phyloP scores from a whole-genome alignment of 2,113 vertebrate species.

The Chlorocebus sabaeus region DNA sequence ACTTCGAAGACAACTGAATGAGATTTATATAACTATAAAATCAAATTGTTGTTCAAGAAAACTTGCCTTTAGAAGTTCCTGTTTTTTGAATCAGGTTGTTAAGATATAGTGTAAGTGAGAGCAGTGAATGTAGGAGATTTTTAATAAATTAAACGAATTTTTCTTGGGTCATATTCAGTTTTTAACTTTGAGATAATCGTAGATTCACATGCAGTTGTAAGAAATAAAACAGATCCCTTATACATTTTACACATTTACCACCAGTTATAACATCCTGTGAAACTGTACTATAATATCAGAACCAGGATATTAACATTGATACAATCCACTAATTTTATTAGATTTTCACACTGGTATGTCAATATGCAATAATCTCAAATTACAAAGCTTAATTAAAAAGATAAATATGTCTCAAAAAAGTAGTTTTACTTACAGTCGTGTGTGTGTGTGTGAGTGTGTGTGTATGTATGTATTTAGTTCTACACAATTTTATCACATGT shows the following conservation, averaged over 20 bases:
- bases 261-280: neutral
- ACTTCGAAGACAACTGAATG: neutral
- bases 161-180: neutral
- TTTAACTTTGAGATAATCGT: neutral
- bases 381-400: neutral
- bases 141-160: neutral
- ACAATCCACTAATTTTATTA: neutral
- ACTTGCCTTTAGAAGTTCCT: neutral
- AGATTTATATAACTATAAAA: neutral
- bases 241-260: neutral
- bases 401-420: neutral
- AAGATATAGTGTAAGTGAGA: neutral
- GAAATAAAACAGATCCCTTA: neutral
- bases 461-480: neutral
- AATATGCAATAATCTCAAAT: neutral
- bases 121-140: neutral
- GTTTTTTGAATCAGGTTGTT: neutral
- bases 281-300: neutral
- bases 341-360: neutral
- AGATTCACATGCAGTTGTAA: neutral
- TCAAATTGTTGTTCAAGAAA: neutral
- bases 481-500: neutral
- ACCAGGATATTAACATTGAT: neutral
- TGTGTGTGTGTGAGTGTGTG: neutral
- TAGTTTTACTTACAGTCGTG: neutral